Evolutionary conservation across 2,888 invertebrate genomes (phyloP).

Genomic region (Stegophylla sp.): DNA sequence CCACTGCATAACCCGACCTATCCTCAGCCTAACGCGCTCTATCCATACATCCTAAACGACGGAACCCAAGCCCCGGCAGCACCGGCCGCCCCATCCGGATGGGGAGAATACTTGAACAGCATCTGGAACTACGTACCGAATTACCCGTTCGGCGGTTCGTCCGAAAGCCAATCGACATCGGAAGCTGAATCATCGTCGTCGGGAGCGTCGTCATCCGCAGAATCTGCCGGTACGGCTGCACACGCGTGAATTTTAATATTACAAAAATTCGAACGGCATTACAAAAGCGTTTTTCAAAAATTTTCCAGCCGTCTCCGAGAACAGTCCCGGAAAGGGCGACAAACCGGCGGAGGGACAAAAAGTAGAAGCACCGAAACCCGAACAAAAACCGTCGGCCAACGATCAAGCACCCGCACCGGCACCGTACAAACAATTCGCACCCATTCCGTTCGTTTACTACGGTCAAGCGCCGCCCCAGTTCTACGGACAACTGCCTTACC

Average conservation of each 20-base stretch:
- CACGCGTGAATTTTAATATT: background rate
- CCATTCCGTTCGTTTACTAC: slow-evolving; percentile 66
- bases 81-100: background rate
- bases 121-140: slow-evolving; percentile 34
- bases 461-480: slow-evolving; percentile 68
- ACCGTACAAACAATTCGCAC: slow-evolving; percentile 6
- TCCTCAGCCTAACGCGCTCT: slow-evolving; percentile 16
- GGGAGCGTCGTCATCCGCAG: slow-evolving; percentile 60
- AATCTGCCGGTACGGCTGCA: slow-evolving; percentile 45
- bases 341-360: slow-evolving; percentile 32
- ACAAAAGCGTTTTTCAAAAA: background rate
- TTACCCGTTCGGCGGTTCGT: background rate
- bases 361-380: background rate
- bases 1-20: slow-evolving; percentile 26
- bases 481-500: slow-evolving; percentile 62
- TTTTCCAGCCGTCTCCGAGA: background rate
- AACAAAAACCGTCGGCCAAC: background rate
- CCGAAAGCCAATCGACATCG: slow-evolving; percentile 34
- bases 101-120: slow-evolving; percentile 33
- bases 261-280: background rate
- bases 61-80: slow-evolving; percentile 2
- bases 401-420: background rate
- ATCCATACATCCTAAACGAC: background rate
- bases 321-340: slow-evolving; percentile 12
- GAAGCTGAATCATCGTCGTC: slow-evolving; percentile 56